phyloP scores from a whole-genome alignment of 2,797 vertebrate genomes.

The Sebastes umbrosus region DNA sequence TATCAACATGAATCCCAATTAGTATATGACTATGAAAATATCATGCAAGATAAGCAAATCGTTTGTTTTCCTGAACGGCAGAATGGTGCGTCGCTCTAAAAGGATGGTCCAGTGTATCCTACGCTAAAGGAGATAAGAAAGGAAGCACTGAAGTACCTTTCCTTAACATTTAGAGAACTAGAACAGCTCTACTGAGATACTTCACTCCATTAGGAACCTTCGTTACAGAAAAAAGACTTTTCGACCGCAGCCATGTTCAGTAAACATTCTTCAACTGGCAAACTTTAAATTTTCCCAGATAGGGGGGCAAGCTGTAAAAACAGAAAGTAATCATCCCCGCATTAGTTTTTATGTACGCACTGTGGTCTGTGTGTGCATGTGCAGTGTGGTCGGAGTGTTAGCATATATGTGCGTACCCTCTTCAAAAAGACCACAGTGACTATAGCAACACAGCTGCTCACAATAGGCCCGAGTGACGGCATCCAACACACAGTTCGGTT shows the following conservation, averaged over 20 bases:
- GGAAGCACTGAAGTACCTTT: too few species aligned
- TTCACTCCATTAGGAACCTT: too few species aligned
- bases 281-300: neutral
- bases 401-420: neutral
- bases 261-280: neutral
- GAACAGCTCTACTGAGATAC: too few species aligned
- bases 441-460: constrained; percentile 55
- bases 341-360: neutral
- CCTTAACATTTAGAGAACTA: too few species aligned
- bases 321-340: constrained; percentile 20
- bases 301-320: constrained; percentile 20
- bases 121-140: too few species aligned
- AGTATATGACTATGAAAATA: too few species aligned
- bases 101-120: too few species aligned
- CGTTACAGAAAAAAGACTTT: too few species aligned
- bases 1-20: too few species aligned
- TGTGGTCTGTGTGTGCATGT: neutral
- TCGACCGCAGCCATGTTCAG: neutral
- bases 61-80: too few species aligned
- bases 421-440: constrained; percentile 59
- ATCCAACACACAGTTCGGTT: constrained; percentile 36
- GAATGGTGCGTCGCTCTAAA: rapidly evolving
- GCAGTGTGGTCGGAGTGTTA: constrained; percentile 1
- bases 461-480: constrained; percentile 44
- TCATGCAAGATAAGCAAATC: too few species aligned